phyloP scores from a whole-genome alignment of 2,113 vertebrate species.

The Dromiciops gliroides region DNA sequence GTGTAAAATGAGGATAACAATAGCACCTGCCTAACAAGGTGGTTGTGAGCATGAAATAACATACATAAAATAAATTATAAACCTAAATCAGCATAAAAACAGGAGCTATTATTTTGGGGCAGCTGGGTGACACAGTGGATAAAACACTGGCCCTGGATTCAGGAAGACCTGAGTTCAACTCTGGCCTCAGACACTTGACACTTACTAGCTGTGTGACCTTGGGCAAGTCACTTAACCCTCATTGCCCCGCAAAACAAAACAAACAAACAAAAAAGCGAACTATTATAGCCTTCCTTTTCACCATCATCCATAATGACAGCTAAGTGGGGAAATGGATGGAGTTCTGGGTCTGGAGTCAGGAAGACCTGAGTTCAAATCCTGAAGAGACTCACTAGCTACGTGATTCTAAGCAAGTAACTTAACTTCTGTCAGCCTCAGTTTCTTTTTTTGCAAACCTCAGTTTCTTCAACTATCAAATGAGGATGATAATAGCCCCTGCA shows the following conservation, averaged over 20 bases:
- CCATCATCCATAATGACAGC: too few species aligned
- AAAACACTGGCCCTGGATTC: neutral
- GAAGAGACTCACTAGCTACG: neutral
- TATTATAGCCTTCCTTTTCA: too few species aligned
- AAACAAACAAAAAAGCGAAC: too few species aligned
- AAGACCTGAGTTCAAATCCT: neutral
- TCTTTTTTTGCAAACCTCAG: neutral
- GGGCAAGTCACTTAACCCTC: neutral
- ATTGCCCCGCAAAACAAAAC: too few species aligned
- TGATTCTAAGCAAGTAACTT: neutral
- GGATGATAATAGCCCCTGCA: neutral
- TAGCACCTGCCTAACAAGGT: neutral
- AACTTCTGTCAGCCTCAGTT: neutral
- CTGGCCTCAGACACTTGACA: neutral
- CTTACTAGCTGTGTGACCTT: neutral
- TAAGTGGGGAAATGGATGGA: neutral
- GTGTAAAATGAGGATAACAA: neutral
- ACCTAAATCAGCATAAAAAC: neutral
- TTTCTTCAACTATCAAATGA: neutral
- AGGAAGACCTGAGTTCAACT: neutral
- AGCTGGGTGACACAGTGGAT: neutral
- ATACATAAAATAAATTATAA: neutral
- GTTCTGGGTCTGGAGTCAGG: neutral
- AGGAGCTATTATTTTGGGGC: neutral
- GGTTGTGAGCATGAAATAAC: neutral